Conservation (phyloP, 2,888 invertebrate species). For the Sinhomidia bicolor region DNA sequence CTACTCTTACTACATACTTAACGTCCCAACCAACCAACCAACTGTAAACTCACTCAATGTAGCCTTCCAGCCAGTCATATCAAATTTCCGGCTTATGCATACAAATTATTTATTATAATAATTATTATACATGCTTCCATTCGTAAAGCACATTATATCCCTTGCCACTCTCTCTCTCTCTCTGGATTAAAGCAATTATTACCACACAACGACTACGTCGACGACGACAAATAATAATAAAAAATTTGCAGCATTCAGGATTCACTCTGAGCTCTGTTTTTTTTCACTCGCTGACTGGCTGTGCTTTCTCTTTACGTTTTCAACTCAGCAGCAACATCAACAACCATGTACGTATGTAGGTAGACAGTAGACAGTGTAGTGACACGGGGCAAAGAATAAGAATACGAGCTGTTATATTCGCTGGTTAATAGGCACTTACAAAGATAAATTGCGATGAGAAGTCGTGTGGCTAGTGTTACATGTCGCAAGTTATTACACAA, state of each 20-base stretch:
- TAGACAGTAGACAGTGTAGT: too few species aligned
- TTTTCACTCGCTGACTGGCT: neutral
- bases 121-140: neutral
- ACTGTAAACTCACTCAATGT: neutral
- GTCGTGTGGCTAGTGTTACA: conserved; percentile 71
- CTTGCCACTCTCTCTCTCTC: neutral
- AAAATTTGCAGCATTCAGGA: neutral
- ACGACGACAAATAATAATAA: neutral
- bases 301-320: neutral
- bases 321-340: neutral
- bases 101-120: neutral
- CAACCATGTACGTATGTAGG: too few species aligned
- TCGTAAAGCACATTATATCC: neutral
- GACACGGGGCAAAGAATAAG: neutral
- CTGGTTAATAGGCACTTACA: conserved; percentile 63
- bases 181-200: neutral
- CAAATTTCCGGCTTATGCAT: neutral
- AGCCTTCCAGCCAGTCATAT: neutral
- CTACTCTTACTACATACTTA: neutral
- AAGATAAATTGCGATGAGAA: conserved; percentile 69
- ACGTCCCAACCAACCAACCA: neutral
- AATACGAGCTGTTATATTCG: conserved; percentile 26
- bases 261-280: neutral
- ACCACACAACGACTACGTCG: neutral
- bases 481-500: conserved; percentile 72